phyloP scores from a whole-genome alignment of 2,888 invertebrate genomes.

The Barypeithes pellucidus region DNA sequence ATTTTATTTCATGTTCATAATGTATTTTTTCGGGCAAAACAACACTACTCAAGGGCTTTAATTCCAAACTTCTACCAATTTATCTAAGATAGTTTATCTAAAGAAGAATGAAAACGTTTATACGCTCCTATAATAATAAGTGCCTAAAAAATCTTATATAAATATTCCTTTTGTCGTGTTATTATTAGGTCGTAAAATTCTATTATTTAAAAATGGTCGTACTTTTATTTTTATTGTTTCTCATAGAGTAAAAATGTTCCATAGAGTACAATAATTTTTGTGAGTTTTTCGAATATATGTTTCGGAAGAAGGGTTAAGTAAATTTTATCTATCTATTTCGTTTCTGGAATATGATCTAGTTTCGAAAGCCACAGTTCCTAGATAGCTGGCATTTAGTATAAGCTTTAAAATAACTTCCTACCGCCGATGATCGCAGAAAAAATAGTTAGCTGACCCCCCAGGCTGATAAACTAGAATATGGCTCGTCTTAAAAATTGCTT shows the following conservation, averaged over 20 bases:
- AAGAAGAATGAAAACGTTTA: conserved; percentile 7
- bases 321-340: too few species aligned
- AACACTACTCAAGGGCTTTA: conserved; percentile 38
- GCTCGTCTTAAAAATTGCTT: too few species aligned
- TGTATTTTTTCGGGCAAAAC: background rate
- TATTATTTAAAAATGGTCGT: conserved; percentile 25
- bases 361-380: too few species aligned
- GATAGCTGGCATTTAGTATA: too few species aligned
- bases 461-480: too few species aligned
- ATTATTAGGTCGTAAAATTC: conserved; percentile 7
- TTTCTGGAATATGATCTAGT: too few species aligned
- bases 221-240: background rate
- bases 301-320: too few species aligned
- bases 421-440: too few species aligned
- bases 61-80: conserved; percentile 38
- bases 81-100: conserved; percentile 11
- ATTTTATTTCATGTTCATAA: background rate
- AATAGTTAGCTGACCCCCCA: too few species aligned
- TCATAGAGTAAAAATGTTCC: conserved; percentile 5
- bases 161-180: conserved; percentile 46
- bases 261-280: background rate
- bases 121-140: conserved; percentile 18
- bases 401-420: too few species aligned
- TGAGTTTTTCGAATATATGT: background rate
- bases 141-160: conserved; percentile 35